Base-by-base conservation (phyloP, 2,113 vertebrate genomes). In the Scalopus aquaticus region DNA sequence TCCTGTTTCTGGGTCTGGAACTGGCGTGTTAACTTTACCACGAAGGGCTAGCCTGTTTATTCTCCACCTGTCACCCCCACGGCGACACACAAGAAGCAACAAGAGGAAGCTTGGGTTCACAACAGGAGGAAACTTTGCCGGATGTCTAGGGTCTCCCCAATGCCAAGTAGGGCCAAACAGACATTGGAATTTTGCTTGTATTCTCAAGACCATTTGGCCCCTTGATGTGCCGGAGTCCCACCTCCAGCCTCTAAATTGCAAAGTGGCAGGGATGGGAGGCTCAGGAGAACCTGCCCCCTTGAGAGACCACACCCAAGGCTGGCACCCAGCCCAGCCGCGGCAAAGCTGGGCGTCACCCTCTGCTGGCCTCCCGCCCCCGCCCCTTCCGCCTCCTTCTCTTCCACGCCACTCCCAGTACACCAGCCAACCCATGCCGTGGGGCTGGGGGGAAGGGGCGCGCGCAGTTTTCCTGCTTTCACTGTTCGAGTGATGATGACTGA, bases 291-390 rank as follows among this genome's bases (percentile, higher is more conserved):
- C 44, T 30, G 16, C 19, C 39, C 12, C 39, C 12, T 5, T 3
- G 4, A 0, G 9, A 92, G 80, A 72, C 93, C 97, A 88, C 86
- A 54, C 81, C 93, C 93, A 77, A 46, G 46, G 60, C 87, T 58
- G 58, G 77, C 1, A 20, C 13, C 51, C 64, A 8, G 26, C 44
- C 70, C 17, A 0, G 24, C 46, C 0, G 12, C 11, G 1, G 26
- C 64, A 28, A 1, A 2, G 70, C 20, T 51, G 90, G 78, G 82
- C 54, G 81, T 62, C 3, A 26, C 28, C 58, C 26, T 39, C 67
- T 17, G 39, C 1, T 6, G 16, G n/a, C n/a, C 7, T 42, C 26
- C 0, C 3, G 35, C 32, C 2, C 9, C 42, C 2, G 44, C 44
- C 46, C 12, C 49, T 17, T 51, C 49, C 49, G 49, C 15, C 49